Evolutionary conservation across 2,797 vertebrate species (phyloP).

Genomic region (Poecilia picta): DNA sequence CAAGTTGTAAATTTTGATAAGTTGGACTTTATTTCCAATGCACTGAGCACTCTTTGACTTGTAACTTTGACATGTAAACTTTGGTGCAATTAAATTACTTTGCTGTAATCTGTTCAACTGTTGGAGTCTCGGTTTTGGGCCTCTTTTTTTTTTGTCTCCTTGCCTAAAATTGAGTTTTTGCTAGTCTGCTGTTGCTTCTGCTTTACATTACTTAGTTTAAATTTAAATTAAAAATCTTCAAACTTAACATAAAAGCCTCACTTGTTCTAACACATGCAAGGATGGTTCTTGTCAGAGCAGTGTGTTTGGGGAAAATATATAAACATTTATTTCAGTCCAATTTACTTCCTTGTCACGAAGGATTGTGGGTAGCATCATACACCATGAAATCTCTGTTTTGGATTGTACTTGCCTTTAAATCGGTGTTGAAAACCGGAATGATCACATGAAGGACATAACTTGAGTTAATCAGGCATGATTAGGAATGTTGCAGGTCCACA

Average conservation of each 20-base stretch:
- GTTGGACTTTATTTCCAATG: neutral
- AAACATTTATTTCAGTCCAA: neutral
- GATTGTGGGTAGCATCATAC: neutral
- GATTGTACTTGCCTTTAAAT: neutral
- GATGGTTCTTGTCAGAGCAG: neutral
- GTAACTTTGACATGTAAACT: neutral
- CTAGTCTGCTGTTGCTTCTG: neutral
- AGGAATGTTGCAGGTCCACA: constrained; percentile 3
- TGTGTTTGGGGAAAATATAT: neutral
- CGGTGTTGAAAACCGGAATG: neutral
- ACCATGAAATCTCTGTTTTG: neutral
- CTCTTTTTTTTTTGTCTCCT: neutral
- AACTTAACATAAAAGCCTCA: neutral
- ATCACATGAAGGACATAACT: neutral
- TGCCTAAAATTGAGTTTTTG: neutral
- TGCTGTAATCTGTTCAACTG: neutral
- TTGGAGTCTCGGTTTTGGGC: neutral
- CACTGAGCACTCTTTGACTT: neutral
- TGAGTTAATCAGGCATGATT: neutral
- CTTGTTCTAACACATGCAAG: neutral
- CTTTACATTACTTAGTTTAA: neutral
- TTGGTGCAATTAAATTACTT: neutral
- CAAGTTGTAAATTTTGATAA: neutral
- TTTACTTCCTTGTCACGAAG: neutral
- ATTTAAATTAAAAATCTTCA: neutral